These are phyloP conservation scores for Noturus placidus DNA, from an alignment of 2,113 vertebrate species.

Conservation along the genomic window DNA sequence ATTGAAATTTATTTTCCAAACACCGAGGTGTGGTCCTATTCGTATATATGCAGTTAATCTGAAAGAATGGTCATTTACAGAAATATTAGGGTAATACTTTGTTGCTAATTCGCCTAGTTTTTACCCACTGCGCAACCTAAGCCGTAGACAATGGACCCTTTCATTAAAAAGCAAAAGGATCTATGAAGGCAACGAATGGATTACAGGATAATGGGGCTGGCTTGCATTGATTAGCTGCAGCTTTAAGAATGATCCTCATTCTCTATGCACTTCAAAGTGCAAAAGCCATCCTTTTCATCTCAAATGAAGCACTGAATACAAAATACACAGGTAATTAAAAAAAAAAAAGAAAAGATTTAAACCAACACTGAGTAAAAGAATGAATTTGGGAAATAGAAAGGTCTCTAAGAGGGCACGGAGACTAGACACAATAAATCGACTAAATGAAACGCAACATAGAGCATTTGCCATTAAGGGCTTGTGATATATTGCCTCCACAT, in stretches of 20 bases:
- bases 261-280: constrained; percentile 46
- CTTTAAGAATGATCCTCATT: constrained; percentile 50
- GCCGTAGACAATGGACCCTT: constrained; percentile 24
- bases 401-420: neutral
- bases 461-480: neutral
- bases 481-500: neutral
- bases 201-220: constrained; percentile 42
- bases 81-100: neutral
- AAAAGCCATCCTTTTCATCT: constrained; percentile 45
- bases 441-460: neutral
- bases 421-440: neutral
- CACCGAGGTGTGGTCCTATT: neutral
- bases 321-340: constrained; percentile 27
- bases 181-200: constrained; percentile 43
- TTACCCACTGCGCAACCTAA: constrained; percentile 32
- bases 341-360: constrained; percentile 7
- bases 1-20: neutral
- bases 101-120: neutral
- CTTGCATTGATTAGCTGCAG: constrained; percentile 49
- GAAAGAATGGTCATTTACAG: neutral
- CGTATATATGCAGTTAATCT: neutral
- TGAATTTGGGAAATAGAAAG: neutral
- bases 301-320: constrained; percentile 35
- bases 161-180: constrained; percentile 42
- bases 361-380: constrained; percentile 22